phyloP scores from a whole-genome alignment of 1,140 invertebrate species.

The Brachionus angularis region DNA sequence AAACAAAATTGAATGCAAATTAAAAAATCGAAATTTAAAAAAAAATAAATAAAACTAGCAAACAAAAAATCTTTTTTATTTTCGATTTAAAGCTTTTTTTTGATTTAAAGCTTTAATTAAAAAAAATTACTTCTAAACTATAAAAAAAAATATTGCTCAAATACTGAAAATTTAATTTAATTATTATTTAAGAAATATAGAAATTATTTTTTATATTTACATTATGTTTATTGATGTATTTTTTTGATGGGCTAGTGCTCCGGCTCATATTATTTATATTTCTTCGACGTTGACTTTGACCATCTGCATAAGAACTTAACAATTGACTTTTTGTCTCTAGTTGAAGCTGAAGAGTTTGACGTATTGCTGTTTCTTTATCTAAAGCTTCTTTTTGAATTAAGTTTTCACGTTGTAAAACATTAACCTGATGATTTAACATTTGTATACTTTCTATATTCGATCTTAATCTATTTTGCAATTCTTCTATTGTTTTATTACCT shows the following conservation, averaged over 20 bases:
- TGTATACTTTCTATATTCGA: conserved; percentile 39
- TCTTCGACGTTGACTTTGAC: not conserved
- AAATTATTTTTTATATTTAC: not conserved
- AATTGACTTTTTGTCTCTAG: conserved; percentile 54
- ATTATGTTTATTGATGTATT: not conserved
- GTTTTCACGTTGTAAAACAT: conserved; percentile 54
- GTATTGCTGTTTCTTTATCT: conserved; percentile 51
- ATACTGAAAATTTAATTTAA: no score
- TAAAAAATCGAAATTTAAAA: no score
- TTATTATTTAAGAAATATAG: not conserved
- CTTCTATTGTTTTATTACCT: conserved; percentile 40
- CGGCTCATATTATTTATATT: no score
- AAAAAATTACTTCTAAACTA: no score
- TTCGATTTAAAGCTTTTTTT: no score
- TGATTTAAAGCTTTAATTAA: no score
- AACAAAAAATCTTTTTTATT: no score
- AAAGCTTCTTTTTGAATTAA: conserved; percentile 50
- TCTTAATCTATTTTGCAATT: conserved; percentile 30
- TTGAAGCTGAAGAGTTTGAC: conserved; percentile 54
- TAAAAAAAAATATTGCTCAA: no score
- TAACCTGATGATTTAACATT: conserved; percentile 47
- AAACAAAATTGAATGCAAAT: no score
- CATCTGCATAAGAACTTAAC: conserved; percentile 46
- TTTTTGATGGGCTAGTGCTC: not conserved
- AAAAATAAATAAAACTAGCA: no score